Base-by-base conservation (phyloP, 2,797 vertebrate genomes). In the Aythya fuligula region DNA sequence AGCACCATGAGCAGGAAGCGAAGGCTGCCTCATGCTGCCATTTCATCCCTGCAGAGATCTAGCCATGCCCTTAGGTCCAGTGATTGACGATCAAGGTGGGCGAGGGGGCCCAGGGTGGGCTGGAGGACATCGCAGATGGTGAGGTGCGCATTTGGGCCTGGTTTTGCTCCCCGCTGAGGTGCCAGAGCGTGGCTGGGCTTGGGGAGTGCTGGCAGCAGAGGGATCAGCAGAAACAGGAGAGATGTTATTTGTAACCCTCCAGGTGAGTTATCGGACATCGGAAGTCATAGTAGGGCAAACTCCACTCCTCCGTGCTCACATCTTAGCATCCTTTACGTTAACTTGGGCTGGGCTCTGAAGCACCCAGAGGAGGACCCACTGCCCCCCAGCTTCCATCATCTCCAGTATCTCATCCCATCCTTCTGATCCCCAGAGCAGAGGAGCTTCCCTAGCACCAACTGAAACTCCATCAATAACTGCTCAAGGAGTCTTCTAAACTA, bases 401-500 rank as follows among this genome's bases (percentile, higher is more conserved):
- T 84, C 65, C 11, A 85, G 38, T 39, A 28, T 30, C 25, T 77
- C 76, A 32, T 79, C 64, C 82, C 81, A 78, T 67, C 28, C 92
- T 92, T 47, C 7, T 36, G 67, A 75, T 53, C 73, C 80, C 73
- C 43, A 56, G 76, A 45, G 65, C 93, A 58, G 73, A 76, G 32
- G 47, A 88, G 47, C 76, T 77, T 77, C 85, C 49, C 43, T 53
- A 93, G 60, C 57, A 74, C 5, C 8, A 27, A 93, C 92, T 89
- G 73, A 79, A 95, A 71, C 53, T 75, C 73, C 57, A 86, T 96
- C 95, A 90, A 71, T 90, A 92, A 90, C 67, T 89, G 67, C 91
- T 93, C 57, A 36, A 38, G 21, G 53, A 73, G 92, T 84, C 79
- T 94, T 93, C 76, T 96, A 38, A 97, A 97, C 93, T 65, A 97